A percentile compares a stretch with the other conserved stretches of the same genome.
Conservation (phyloP, 2,113 vertebrate genomes). For the Brachirus orientalis region DNA sequence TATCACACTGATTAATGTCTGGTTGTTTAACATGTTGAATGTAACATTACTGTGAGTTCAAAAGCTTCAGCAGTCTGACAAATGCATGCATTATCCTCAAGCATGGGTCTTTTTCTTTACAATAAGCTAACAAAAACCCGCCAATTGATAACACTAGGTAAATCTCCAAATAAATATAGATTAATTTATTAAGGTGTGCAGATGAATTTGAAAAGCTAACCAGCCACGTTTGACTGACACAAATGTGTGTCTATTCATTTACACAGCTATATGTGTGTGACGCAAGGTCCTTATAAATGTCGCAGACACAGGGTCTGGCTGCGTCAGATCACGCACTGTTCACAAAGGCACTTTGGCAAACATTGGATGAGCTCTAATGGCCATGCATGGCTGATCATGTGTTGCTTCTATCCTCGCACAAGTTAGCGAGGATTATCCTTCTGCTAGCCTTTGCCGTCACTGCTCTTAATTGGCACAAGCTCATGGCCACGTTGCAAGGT, state of each 20-base stretch:
- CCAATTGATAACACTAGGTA: too few relatives aligned
- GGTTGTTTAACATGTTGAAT: conserved; percentile 4
- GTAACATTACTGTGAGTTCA: not conserved
- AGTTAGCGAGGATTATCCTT: conserved; percentile 64
- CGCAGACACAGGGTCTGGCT: not conserved
- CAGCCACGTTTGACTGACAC: too few relatives aligned
- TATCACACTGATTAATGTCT: not conserved
- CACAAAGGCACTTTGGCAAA: conserved; percentile 33
- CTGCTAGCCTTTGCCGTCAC: conserved; percentile 61
- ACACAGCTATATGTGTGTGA: conserved; percentile 1
- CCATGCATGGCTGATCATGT: conserved; percentile 49
- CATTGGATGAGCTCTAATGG: conserved; percentile 58
- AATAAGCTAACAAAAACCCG: too few relatives aligned
- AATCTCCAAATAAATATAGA: too few relatives aligned
- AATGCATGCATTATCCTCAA: too few relatives aligned
- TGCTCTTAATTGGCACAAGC: conserved; percentile 54
- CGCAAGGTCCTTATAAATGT: conserved; percentile 5
- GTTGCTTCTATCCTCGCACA: conserved; percentile 49
- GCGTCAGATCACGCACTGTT: conserved; percentile 25
- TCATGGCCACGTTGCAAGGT: conserved; percentile 39
- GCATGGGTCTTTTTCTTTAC: too few relatives aligned
- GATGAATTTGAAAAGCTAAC: not conserved
- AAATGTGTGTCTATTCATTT: conserved; percentile 12
- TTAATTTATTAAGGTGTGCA: not conserved
- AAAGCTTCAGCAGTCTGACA: not conserved